Evolutionary conservation across 1,140 invertebrate species (phyloP), one percentile per base, ranked within the genome.

Genomic region (Pogonomyrmex californicus): DNA sequence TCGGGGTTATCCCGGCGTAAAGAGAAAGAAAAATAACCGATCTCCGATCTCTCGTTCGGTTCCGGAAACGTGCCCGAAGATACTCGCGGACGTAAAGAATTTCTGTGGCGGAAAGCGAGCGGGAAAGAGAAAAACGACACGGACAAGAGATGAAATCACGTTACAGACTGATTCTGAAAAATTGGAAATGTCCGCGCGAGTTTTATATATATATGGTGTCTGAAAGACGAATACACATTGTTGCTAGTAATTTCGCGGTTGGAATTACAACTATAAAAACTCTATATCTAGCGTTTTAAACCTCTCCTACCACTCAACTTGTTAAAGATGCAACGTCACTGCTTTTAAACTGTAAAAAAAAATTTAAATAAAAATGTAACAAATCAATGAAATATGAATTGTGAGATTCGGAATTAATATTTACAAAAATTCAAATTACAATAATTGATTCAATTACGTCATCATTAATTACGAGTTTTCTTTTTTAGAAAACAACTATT

Each of bases 1-100:
- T 47, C 54, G 7, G 36, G 65, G 36, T 73, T 73, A 73, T 58
- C 54, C n/a, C 41, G 41, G 38, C 9, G 71, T 14, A 86, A 86
- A 44, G 38, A 56, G 81, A 41, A 83, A 89, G 54, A 85, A 89
- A 63, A 89, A 82, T 76, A 86, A 88, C 68, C n/a, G 88, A 90
- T 89, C 88, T 89, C 56, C 60, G 62, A 54, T 51, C 23, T 63
- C 56, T 60, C 66, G 38, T 73, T 75, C 68, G 17, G 44, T 60
- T 62, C 54, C 79, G 79, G 68, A 83, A 83, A 83, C 79, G 79
- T 68, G 66, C 41, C 17, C 54, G 41, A 38, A 58, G 79, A 73
- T 73, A 83, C 12, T 7, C 54, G 54, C 17, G 41, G 68, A 83
- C 30, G 54, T 73, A 71, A 82, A 60, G 44, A 83, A 75, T 83